These are phyloP conservation scores for Pantherophis alleghaniensis DNA, from an alignment of 2,797 vertebrate genomes.

Conservation along the genomic window DNA sequence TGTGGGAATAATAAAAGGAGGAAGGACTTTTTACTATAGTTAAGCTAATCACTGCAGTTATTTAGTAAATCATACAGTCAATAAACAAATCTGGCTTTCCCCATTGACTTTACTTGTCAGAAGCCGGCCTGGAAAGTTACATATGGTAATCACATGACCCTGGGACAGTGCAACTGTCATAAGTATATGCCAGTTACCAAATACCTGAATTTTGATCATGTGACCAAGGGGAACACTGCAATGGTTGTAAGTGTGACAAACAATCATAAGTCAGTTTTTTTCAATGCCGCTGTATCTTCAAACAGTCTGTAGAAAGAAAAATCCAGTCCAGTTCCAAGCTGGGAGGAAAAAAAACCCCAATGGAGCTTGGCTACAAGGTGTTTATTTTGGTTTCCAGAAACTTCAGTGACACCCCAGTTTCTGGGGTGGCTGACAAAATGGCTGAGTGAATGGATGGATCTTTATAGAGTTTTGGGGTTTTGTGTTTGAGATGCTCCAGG, in stretches of 20 bases:
- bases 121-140: not conserved
- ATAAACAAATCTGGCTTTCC: not conserved
- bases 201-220: not conserved
- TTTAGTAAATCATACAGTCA: not conserved
- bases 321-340: too few relatives aligned
- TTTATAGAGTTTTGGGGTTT: too few relatives aligned
- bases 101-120: not conserved
- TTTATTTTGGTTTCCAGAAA: too few relatives aligned
- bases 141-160: not conserved
- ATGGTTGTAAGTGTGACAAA: not conserved
- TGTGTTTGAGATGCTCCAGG: too few relatives aligned
- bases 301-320: too few relatives aligned
- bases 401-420: too few relatives aligned
- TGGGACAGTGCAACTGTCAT: not conserved
- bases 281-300: not conserved
- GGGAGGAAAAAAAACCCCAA: too few relatives aligned
- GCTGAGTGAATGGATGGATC: too few relatives aligned
- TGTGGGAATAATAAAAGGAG: not conserved
- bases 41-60: not conserved
- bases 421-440: too few relatives aligned
- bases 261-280: not conserved
- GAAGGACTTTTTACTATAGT: not conserved
- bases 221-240: not conserved
- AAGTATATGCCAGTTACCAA: not conserved
- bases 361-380: too few relatives aligned